These are phyloP conservation scores for Phocoena sinus DNA, from an alignment of 2,113 vertebrate species.

Conservation along the genomic window DNA sequence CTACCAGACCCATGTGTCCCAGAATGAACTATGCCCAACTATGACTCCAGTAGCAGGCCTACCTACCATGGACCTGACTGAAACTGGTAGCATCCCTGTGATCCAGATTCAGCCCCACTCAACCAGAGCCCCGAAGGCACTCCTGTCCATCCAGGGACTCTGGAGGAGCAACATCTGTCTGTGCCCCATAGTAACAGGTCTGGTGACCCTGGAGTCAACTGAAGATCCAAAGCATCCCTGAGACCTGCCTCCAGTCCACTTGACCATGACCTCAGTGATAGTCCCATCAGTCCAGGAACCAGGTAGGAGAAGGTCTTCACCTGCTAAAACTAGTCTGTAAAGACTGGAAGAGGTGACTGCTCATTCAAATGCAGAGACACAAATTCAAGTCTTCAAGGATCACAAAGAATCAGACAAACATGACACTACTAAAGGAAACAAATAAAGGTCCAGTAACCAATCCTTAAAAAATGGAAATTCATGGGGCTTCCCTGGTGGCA, in stretches of 20 bases:
- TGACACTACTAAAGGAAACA: background rate
- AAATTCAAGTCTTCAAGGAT: background rate
- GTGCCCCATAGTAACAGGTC: background rate
- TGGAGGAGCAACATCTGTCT: background rate
- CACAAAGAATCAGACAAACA: background rate
- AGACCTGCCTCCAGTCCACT: background rate
- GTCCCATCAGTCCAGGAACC: background rate
- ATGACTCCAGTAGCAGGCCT: accelerated
- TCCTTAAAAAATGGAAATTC: background rate
- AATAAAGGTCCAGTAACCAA: background rate
- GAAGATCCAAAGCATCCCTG: background rate
- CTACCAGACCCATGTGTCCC: background rate
- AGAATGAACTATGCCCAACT: background rate
- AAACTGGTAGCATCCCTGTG: background rate
- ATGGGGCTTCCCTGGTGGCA: background rate
- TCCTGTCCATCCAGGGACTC: background rate
- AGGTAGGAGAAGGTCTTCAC: background rate
- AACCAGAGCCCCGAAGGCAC: background rate
- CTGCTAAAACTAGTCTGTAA: background rate
- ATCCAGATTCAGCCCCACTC: background rate
- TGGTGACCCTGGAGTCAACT: background rate
- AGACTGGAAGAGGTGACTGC: background rate
- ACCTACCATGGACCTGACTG: no score
- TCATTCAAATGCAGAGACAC: background rate
- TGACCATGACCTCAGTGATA: background rate